Base-by-base conservation (phyloP, 1,140 invertebrate species). In the Lepidurus packardi region DNA sequence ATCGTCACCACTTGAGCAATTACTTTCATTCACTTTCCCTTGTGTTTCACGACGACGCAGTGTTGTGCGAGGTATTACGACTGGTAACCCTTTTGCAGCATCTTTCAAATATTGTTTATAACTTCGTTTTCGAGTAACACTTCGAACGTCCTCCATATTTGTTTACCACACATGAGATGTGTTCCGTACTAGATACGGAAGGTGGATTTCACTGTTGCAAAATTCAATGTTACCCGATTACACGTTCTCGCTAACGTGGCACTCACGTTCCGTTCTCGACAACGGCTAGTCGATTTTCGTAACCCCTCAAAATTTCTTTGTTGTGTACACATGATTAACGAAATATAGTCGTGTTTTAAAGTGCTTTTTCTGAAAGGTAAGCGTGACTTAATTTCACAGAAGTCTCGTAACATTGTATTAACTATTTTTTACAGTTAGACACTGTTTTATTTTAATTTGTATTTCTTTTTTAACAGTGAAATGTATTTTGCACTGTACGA, bases 91-190 rank as follows among this genome's bases (percentile, higher is more conserved):
- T 16, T 47, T 47, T 47, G 10, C 45, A 47, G 45, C 45, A 47
- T 47, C 45, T 47, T 47, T 47, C 45, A 47, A 47, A 47, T 47
- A 47, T 47, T 47, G 45, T 47, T 47, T 47, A 47, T 47, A 47
- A 47, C 45, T 47, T 47, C 45, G 45, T 47, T 47, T 47, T 47
- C 45, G 45, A 47, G 45, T 47, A 47, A 47, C 45, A 47, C 45
- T 47, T 47, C 45, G 45, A 47, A 47, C 45, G 45, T 47, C 45
- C 45, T 47, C 6, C 45, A 47, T 47, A 47, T 47, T 47, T 47
- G 45, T 47, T 47, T 47, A 47, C 45, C 45, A 47, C 6, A 47
- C 45, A 47, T 47, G 45, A 47, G 45, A 47, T 47, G 45, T 16
- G 34, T 34, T 34, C 34, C 34, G 34, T 34, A 34, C 34, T 34